phyloP scores from a whole-genome alignment of 2,113 vertebrate genomes.

The Bungarus multicinctus region DNA sequence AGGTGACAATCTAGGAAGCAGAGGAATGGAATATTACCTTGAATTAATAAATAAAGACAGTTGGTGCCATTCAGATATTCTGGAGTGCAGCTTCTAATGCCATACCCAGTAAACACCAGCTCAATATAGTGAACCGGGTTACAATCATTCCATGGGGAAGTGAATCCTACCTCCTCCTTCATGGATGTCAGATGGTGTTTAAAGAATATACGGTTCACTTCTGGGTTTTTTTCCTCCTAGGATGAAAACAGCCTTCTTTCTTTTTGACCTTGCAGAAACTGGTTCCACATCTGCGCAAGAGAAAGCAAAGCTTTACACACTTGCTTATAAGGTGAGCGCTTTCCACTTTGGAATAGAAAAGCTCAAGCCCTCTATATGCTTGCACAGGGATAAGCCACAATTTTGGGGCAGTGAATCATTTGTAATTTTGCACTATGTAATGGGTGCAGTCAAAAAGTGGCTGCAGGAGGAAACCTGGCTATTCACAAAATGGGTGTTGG shows the following conservation, averaged over 20 bases:
- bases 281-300: constrained; percentile 64
- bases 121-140: background rate
- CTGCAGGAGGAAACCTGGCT: background rate
- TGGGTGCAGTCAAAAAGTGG: background rate
- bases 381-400: background rate
- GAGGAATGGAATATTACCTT: background rate
- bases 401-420: background rate
- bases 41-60: background rate
- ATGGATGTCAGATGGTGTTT: background rate
- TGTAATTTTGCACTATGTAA: background rate
- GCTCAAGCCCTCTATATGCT: background rate
- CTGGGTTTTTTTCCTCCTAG: constrained; percentile 61
- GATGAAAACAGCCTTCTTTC: constrained; percentile 97
- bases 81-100: background rate
- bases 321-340: constrained; percentile 81
- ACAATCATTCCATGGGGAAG: background rate
- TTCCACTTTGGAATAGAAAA: background rate
- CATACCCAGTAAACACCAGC: background rate
- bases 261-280: constrained; percentile 89
- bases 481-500: background rate
- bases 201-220: background rate
- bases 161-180: background rate
- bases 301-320: constrained; percentile 79
- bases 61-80: background rate
- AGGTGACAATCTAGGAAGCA: too few species aligned